phyloP scores from a whole-genome alignment of 1,140 invertebrate species.

The Bathynomus jamesi region DNA sequence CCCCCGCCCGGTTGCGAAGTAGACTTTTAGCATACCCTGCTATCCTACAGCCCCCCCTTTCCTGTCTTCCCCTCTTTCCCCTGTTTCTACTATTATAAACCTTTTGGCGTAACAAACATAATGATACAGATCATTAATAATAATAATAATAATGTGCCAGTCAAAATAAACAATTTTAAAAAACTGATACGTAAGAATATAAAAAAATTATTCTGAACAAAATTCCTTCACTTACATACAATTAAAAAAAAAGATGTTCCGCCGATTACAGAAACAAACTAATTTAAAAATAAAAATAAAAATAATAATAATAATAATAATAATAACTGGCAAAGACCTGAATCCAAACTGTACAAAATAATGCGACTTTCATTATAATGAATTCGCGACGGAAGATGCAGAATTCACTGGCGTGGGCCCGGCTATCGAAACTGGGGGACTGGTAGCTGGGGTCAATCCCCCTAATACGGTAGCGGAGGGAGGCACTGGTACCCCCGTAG shows the following conservation, averaged over 20 bases:
- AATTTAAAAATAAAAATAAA: neutral
- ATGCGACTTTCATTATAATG: neutral
- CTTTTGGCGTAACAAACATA: too few relatives aligned
- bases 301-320: neutral
- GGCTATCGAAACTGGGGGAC: neutral
- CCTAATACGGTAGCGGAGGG: neutral
- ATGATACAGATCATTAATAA: too few relatives aligned
- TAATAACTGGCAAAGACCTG: neutral
- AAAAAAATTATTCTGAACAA: neutral
- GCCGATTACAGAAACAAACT: neutral
- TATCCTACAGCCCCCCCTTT: too few relatives aligned
- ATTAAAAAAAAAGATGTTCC: neutral
- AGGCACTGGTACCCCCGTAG: too few relatives aligned
- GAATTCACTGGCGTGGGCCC: neutral
- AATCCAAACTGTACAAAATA: neutral
- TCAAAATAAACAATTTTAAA: too few relatives aligned
- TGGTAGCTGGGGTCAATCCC: neutral
- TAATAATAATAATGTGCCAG: too few relatives aligned
- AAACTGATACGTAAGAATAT: too few relatives aligned
- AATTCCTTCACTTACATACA: neutral
- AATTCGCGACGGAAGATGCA: conserved; percentile 1
- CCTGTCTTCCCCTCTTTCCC: too few relatives aligned
- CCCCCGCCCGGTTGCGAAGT: too few relatives aligned
- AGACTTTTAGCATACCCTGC: too few relatives aligned
- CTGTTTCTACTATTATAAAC: too few relatives aligned